Evolutionary conservation across 1,140 invertebrate genomes (phyloP).

Genomic region (Brachystomella parvula): DNA sequence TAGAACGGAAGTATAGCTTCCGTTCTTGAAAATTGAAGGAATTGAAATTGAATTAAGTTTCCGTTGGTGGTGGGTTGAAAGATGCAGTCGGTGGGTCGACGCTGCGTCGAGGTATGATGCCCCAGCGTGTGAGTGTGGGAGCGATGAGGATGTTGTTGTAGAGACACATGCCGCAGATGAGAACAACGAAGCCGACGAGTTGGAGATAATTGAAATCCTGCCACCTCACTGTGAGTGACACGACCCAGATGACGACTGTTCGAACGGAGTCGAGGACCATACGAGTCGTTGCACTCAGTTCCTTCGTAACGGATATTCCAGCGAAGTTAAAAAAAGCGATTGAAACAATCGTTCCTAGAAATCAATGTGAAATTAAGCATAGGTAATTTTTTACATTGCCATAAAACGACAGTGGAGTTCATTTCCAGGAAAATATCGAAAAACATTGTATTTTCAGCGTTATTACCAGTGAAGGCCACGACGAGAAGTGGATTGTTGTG

Average conservation of each 20-base stretch:
- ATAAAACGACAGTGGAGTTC: background rate
- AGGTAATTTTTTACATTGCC: background rate
- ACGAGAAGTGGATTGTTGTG: constrained; percentile 55
- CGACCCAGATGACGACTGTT: constrained; percentile 80
- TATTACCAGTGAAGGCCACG: constrained; percentile 59
- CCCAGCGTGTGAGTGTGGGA: constrained; percentile 29
- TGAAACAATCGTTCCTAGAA: constrained; percentile 70
- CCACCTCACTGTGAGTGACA: constrained; percentile 64
- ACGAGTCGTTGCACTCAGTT: constrained; percentile 81
- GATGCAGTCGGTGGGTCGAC: background rate
- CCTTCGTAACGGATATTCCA: constrained; percentile 91
- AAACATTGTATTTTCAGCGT: constrained; percentile 3
- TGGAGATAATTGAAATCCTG: constrained; percentile 74
- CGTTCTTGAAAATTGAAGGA: too few relatives aligned
- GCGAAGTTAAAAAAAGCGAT: constrained; percentile 96
- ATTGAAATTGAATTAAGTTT: too few relatives aligned
- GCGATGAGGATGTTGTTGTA: constrained; percentile 62
- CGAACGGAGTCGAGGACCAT: constrained; percentile 86
- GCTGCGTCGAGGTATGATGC: constrained; percentile 25
- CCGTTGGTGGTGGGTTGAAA: background rate
- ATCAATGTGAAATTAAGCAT: background rate
- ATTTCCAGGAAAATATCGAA: constrained; percentile 24
- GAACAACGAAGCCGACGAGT: constrained; percentile 62
- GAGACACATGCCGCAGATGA: constrained; percentile 65
- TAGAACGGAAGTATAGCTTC: too few relatives aligned